Conservation (phyloP, 2,113 vertebrate species). For the Echinops telfairi region DNA sequence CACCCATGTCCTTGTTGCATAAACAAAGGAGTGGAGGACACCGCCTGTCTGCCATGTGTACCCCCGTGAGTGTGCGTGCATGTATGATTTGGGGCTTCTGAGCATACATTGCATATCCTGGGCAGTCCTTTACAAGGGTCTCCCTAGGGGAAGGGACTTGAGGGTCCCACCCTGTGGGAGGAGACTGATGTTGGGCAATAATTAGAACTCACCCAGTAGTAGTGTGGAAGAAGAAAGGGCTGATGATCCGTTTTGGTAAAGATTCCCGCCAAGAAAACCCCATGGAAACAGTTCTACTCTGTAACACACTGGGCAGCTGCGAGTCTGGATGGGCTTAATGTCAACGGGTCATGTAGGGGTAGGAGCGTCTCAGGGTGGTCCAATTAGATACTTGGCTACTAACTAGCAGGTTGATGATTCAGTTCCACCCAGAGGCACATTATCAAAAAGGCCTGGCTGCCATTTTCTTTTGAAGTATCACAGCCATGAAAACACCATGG, state of each 20-base stretch:
- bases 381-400: background rate
- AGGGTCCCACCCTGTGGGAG: background rate
- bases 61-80: background rate
- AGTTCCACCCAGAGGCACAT: too few species aligned
- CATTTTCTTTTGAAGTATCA: background rate
- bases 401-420: too few species aligned
- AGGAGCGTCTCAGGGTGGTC: background rate
- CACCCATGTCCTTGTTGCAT: background rate
- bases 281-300: background rate
- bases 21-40: background rate
- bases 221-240: background rate
- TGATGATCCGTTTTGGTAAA: background rate
- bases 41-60: background rate
- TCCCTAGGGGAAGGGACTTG: background rate
- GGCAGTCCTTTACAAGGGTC: background rate
- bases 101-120: too few species aligned
- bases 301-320: background rate
- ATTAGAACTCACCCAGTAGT: background rate
- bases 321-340: background rate
- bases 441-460: background rate
- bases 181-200: background rate
- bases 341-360: background rate
- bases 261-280: background rate
- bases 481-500: background rate
- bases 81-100: background rate